A percentile compares a stretch with the other conserved stretches of the same genome.
phyloP scores from a whole-genome alignment of 1,140 invertebrate genomes.

The Brachionus paranguensis region DNA sequence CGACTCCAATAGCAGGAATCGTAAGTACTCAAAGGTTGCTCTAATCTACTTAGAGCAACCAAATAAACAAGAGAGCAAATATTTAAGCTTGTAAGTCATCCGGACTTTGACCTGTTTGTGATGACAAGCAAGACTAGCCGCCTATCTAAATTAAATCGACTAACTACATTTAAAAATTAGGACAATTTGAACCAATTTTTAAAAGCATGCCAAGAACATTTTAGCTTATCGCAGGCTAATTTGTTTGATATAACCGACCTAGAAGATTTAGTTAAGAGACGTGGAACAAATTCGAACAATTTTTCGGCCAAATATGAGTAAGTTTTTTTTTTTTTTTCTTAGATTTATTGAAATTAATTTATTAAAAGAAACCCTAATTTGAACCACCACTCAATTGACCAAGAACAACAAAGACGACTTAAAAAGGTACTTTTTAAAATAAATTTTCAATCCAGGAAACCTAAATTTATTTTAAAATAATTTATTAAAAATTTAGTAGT shows the following conservation, averaged over 20 bases:
- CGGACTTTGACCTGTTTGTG: background rate
- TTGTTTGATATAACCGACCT: constrained; percentile 52
- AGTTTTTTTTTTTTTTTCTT: background rate
- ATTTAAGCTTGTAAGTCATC: constrained; percentile 4
- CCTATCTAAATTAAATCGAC: background rate
- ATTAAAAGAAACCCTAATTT: background rate
- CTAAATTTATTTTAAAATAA: background rate
- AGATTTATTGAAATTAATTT: background rate
- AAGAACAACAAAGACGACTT: constrained; percentile 38
- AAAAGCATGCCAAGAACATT: constrained; percentile 47
- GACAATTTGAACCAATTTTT: constrained; percentile 53
- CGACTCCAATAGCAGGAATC: constrained; percentile 51
- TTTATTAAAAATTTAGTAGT: no score
- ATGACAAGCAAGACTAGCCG: background rate
- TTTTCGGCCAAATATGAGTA: background rate
- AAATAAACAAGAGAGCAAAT: background rate
- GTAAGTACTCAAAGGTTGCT: constrained; percentile 44
- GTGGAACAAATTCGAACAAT: constrained; percentile 17
- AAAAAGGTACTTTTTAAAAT: constrained; percentile 31
- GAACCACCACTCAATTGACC: background rate
- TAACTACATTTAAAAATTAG: constrained; percentile 41
- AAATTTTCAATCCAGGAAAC: background rate
- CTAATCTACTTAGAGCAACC: background rate
- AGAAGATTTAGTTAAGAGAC: constrained; percentile 45
- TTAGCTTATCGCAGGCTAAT: constrained; percentile 49